Evolutionary conservation across 2,888 invertebrate genomes (phyloP).

Genomic region (Pseudococcus jackbeardsleyi): DNA sequence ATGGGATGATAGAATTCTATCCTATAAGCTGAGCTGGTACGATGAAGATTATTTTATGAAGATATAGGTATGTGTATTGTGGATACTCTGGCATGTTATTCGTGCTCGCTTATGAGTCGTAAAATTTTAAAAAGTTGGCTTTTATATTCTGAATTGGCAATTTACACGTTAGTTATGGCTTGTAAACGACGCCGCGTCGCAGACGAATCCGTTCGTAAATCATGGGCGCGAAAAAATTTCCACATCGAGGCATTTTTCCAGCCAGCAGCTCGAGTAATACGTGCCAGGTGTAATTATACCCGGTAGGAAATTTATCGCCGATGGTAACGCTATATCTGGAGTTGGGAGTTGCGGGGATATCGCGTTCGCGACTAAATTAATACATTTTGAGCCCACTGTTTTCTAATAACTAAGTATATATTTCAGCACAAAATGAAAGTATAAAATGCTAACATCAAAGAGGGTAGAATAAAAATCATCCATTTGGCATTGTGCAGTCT

Average conservation of each 20-base stretch:
- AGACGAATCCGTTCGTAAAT: slow-evolving; percentile 7
- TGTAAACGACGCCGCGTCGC: slow-evolving; percentile 12
- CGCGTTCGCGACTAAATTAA: not conserved
- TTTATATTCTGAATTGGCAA: slow-evolving; percentile 1
- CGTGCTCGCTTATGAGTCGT: not conserved
- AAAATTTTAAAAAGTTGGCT: slow-evolving; percentile 25
- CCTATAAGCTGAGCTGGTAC: too few species aligned
- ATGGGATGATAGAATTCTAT: too few species aligned
- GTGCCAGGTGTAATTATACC: slow-evolving; percentile 17
- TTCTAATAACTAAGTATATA: slow-evolving; percentile 13
- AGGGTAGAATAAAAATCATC: slow-evolving; percentile 53
- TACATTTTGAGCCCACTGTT: slow-evolving; percentile 57
- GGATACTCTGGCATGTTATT: not conserved
- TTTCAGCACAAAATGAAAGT: slow-evolving; percentile 16
- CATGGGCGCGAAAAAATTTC: slow-evolving; percentile 14
- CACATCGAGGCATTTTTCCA: slow-evolving; percentile 2
- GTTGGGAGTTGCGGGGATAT: too few species aligned
- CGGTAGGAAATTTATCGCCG: not conserved
- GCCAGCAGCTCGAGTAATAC: slow-evolving; percentile 1
- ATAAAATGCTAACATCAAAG: slow-evolving; percentile 58
- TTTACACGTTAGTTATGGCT: slow-evolving; percentile 43
- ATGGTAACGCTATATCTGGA: not conserved
- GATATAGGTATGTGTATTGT: too few species aligned
- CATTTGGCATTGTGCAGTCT: slow-evolving; percentile 39
- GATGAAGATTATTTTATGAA: too few species aligned